Base-by-base conservation (phyloP, 2,797 vertebrate genomes). In the Picus viridis region DNA sequence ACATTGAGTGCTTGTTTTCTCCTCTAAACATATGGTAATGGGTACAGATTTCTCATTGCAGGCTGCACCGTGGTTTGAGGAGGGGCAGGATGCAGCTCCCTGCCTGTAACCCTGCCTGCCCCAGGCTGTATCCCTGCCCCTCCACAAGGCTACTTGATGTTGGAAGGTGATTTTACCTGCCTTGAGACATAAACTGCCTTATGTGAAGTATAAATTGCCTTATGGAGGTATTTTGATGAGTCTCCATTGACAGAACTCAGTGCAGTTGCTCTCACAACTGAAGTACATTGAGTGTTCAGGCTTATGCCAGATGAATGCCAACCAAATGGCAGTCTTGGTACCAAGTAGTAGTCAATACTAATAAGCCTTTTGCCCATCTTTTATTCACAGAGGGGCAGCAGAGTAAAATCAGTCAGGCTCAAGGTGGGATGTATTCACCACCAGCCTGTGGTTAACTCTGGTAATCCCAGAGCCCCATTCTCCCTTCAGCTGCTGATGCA, bases 141-240 rank as follows among this genome's bases (percentile, higher is more conserved):
- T 85, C 30, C 2, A 1, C 0, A 0, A 1, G 18, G 22, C 16
- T 0, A 53, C 8, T 84, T 59, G 53, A 57, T 1, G 0, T 53
- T 1, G 3, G 39, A 79, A 73, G 18, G 51, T 53, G 41, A 63
- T 32, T 82, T 47, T 16, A 27, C 29, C 23, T 67, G 18, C 57
- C 71, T 61, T 65, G 30, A 86, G 32, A 56, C 18, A 30, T 12
- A 68, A 13, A 58, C 78, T 77, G 27, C 41, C 30, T 91, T 73
- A 36, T 65, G 51, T 64, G 29, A 86, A 36, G 59, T 22, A 27
- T 10, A 64, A 12, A 56, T 78, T 77, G 30, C 41, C 30, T 89
- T 73, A 36, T 65, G 51, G 39, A 86, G 51, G 16, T 83, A 26
- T 56, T 61, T 75, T 63, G 51, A 14, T 63, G 6, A 49, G 12